Base-by-base conservation (phyloP, 2,888 invertebrate species). In the Adelphocoris suturalis region DNA sequence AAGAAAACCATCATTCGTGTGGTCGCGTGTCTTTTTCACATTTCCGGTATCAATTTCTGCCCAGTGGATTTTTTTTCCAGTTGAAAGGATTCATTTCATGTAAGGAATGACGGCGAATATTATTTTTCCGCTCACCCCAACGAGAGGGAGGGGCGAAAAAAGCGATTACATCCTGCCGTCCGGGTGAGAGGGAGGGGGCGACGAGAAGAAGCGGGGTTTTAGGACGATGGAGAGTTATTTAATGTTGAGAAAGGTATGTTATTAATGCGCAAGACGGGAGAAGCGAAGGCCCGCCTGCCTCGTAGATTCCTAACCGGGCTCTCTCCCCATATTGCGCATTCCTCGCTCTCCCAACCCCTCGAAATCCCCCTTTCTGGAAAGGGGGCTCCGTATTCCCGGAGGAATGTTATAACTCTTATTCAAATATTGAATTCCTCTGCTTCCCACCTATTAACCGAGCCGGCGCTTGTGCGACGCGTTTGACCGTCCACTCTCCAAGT, bases 381-480 rank as follows among this genome's bases (percentile, higher is more conserved):
- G 52, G 52, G 52, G 27, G 47, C 48, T 48, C 86, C 28, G 48
- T 52, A 68, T 27, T 52, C 47, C 76, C 76, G 46, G 76, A 76
- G 87, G 87, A 87, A 87, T 87, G 87, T 78, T 87, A 76, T 87
- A 89, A 89, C 89, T 89, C 89, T 84, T 89, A 89, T 89, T 89
- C 89, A 89, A 89, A 89, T 89, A 89, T 89, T 61, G 89, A 82
- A 89, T 82, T 89, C 84, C 82, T 82, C 27, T 23, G 68, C 68
- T 68, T 23, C 23, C 68, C 68, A 19, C 68, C 68, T 68, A 68
- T 68, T 68, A 68, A 19, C 68, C 23, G 19, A 12, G 68, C 68
- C 23, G 68, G 68, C 68, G 68, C 68, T 68, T 68, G 68, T 68
- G 68, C 68, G 68, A 68, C 68, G 68, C 68, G 68, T 68, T 68